Base-by-base conservation (phyloP, 1,140 invertebrate genomes). In the Gryllus bimaculatus region DNA sequence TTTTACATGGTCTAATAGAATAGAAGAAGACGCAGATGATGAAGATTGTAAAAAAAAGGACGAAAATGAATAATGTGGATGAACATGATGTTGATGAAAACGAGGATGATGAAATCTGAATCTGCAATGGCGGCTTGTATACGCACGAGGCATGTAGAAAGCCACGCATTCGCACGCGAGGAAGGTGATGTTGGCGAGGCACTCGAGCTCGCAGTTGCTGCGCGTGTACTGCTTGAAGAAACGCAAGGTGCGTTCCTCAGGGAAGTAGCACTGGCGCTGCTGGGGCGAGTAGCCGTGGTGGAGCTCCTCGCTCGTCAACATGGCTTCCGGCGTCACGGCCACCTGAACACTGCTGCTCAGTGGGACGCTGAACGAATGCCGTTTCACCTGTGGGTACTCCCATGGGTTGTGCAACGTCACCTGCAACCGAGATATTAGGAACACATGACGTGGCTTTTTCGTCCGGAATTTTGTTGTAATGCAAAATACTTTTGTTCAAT, bases 131-230 rank as follows among this genome's bases (percentile, higher is more conserved):
- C n/a, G 26, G 26, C 26, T 39, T 39, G 26, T 2, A 39, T 39
- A 76, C 82, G 80, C 74, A 82, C 82, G 79, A 74, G 82, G 82
- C 74, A 81, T 79, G 76, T 80, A 81, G 48, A 74, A 82, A 13
- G 80, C 75, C 10, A 80, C 78, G 77, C 82, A 82, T 8, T 80
- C 80, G 75, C 82, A 82, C n/a, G n/a, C 49, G 6, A 80, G 47
- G 10, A 80, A 73, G 0, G 82, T 75, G 54, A 77, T 10, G 81
- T 88, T 86, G 8, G 83, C 81, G 15, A 84, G 78, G 80, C 87
- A 88, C 78, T 88, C 87, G 8, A 86, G 49, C 26, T 84, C 80
- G 79, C 87, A 88, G 78, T 87, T 87, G 15, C 79, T 78, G 77
- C 85, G 82, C 0, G 85, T 85, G 79, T 88, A 88, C 18, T 84